Evolutionary conservation across 1,140 invertebrate genomes (phyloP).

Genomic region (Eriocheir sinensis): DNA sequence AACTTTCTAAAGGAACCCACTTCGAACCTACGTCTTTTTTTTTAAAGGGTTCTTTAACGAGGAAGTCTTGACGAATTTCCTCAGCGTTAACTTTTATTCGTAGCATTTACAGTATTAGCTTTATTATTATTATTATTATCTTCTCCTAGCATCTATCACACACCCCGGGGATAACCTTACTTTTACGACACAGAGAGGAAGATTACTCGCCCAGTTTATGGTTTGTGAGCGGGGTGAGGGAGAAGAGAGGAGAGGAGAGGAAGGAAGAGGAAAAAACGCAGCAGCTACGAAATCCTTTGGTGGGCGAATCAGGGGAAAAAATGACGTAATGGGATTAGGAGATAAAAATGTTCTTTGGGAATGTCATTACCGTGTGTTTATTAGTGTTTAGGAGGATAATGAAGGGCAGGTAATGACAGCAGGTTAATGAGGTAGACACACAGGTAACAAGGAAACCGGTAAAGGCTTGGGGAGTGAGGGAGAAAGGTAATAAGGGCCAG

Average conservation of each 20-base stretch:
- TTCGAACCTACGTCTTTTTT: too few relatives aligned
- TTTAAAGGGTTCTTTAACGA: too few relatives aligned
- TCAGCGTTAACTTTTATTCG: too few relatives aligned
- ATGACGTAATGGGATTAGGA: neutral
- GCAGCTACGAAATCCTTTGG: neutral
- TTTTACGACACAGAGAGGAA: neutral
- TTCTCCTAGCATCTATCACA: too few relatives aligned
- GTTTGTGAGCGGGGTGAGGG: neutral
- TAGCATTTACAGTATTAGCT: too few relatives aligned
- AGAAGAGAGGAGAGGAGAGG: neutral
- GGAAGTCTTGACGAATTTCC: too few relatives aligned
- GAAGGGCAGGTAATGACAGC: neutral
- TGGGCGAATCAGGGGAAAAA: neutral
- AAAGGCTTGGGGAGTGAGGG: neutral
- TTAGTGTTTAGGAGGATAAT: constrained; percentile 14
- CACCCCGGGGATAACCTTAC: too few relatives aligned
- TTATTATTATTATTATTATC: too few relatives aligned
- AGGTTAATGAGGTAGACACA: neutral
- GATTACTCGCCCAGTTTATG: neutral
- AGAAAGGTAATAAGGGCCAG: neutral
- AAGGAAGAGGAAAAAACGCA: neutral
- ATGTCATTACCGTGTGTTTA: neutral
- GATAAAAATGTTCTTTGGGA: neutral
- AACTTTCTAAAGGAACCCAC: too few relatives aligned
- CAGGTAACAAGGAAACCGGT: neutral